Conservation (phyloP, 2,113 vertebrate species). For the Centrocercus urophasianus region DNA sequence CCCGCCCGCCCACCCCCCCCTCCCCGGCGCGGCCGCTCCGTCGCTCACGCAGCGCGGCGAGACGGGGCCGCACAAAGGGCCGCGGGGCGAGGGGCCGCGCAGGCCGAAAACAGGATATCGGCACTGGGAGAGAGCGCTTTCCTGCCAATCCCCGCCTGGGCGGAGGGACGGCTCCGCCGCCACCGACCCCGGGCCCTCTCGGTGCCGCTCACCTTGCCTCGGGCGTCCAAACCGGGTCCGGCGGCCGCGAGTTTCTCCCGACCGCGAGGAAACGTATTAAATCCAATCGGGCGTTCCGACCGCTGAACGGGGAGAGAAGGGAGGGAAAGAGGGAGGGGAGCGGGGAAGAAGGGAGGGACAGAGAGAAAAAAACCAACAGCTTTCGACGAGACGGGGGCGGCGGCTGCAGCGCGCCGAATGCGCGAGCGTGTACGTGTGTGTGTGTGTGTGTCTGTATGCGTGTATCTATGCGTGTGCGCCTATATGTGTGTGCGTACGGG, state of each 20-base stretch:
- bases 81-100: background rate
- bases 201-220: constrained; percentile 42
- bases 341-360: background rate
- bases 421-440: too few relatives aligned
- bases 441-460: too few relatives aligned
- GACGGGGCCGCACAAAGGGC: background rate
- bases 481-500: too few relatives aligned
- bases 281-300: constrained; percentile 20
- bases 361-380: background rate
- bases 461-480: too few relatives aligned
- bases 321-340: background rate
- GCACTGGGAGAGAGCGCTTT: constrained; percentile 21
- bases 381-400: background rate
- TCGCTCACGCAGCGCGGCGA: background rate
- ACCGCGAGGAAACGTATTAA: background rate
- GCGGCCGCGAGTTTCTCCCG: background rate
- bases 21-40: background rate
- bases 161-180: background rate
- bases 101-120: constrained; percentile 35
- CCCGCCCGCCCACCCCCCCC: background rate
- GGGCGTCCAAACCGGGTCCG: background rate
- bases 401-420: too few relatives aligned
- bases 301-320: background rate
- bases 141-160: constrained; percentile 5
- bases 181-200: background rate